Evolutionary conservation across 2,888 invertebrate species (phyloP).

Genomic region (Zhuqinia jingwanae): DNA sequence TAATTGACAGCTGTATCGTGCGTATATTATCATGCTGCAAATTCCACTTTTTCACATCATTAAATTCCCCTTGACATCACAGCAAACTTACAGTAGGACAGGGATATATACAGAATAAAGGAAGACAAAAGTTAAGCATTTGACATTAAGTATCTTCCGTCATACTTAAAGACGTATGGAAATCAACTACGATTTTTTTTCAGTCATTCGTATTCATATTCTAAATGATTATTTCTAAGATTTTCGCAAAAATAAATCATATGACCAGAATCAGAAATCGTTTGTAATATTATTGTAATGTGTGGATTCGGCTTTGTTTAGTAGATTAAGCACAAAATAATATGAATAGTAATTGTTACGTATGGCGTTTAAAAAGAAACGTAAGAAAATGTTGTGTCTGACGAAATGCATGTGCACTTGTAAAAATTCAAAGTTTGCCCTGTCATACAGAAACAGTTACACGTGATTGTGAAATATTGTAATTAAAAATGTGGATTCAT

Average conservation of each 20-base stretch:
- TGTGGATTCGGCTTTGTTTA: too few relatives aligned
- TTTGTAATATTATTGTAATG: too few relatives aligned
- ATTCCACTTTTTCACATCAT: slow-evolving; percentile 27
- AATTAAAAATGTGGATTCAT: neutral
- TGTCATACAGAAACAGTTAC: neutral
- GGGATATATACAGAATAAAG: neutral
- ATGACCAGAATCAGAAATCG: too few relatives aligned
- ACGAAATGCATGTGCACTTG: neutral
- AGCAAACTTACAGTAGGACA: neutral
- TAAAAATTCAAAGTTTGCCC: neutral
- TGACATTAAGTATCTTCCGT: too few relatives aligned
- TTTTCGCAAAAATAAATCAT: too few relatives aligned
- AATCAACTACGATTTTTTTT: too few relatives aligned
- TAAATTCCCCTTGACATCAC: slow-evolving; percentile 8
- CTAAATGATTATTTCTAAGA: too few relatives aligned
- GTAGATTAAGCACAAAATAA: neutral
- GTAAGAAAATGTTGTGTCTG: neutral
- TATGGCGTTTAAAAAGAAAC: neutral
- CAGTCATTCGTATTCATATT: too few relatives aligned
- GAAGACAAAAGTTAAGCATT: neutral
- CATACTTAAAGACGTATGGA: too few relatives aligned
- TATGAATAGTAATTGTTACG: neutral
- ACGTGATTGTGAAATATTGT: neutral
- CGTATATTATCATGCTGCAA: neutral
- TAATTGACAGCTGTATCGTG: slow-evolving; percentile 1